A percentile compares a stretch with the other conserved stretches of the same genome.
Evolutionary conservation across 2,888 invertebrate genomes (phyloP).

Genomic region (Chloroclysta siterata): DNA sequence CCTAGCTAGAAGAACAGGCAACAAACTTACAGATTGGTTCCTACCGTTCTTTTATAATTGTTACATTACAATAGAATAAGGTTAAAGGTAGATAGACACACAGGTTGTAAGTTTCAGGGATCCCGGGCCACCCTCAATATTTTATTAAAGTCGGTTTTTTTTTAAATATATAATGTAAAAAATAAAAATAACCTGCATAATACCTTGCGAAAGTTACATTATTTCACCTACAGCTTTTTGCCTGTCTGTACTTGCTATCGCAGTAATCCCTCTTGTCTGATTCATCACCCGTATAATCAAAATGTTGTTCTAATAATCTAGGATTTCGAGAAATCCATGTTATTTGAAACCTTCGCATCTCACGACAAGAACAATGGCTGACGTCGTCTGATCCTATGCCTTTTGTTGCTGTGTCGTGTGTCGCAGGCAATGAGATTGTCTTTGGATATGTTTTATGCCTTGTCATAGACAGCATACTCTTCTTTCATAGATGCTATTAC

Average conservation of each 20-base stretch:
- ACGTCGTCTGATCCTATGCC: constrained; percentile 1
- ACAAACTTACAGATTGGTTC: no score
- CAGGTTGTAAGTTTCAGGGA: no score
- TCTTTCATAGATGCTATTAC: background rate
- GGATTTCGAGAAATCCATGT: constrained; percentile 9
- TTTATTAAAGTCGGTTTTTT: no score
- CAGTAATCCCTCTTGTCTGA: background rate
- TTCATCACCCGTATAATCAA: constrained; percentile 3
- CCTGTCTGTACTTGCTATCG: background rate
- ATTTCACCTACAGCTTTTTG: no score
- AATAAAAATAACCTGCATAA: no score
- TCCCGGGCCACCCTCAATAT: no score
- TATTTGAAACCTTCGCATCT: constrained; percentile 6
- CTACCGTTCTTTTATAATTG: no score
- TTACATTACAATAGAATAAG: no score
- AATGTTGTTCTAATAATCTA: constrained; percentile 7
- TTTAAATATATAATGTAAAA: no score
- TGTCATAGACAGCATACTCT: background rate
- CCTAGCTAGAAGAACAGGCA: no score
- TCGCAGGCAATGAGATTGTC: constrained; percentile 2
- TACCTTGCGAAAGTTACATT: no score
- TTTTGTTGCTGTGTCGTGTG: constrained; percentile 13
- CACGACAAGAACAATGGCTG: constrained; percentile 3
- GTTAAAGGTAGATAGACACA: no score
- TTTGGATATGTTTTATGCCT: background rate